Base-by-base conservation (phyloP, 2,888 invertebrate genomes). In the Lasioglossum villosulum region DNA sequence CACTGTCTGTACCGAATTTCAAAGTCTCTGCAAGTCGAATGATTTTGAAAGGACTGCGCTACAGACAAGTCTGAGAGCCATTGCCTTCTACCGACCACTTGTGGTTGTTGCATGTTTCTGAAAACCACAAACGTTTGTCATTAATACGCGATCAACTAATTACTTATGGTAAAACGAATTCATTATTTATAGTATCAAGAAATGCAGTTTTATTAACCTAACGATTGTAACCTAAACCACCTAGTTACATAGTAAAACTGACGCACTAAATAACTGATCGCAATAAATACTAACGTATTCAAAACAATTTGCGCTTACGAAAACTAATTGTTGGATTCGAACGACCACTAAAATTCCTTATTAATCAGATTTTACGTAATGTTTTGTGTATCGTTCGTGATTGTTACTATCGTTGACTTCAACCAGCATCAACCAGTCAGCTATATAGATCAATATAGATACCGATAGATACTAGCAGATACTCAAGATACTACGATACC, bases 1-100 rank as follows among this genome's bases (percentile, higher is more conserved):
- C 98, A 98, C 89, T 98, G 97, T 95, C 97, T 96, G 92, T 97
- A 96, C 48, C 96, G 96, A 93, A 97, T 95, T 95, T 98, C 98
- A 89, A 97, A 95, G 82, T 96, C 96, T 56, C 96, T 96, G 93
- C 98, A 98, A 39, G 95, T 93, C 0, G 71, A 30, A 91, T 96
- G 95, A 1, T 16, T 2, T 27, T 42, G 27, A 0, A 16, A 0
- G 27, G 59, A 23, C 23, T 1, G 0, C 8, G 23, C 0, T 23
- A 1, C 23, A 52, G 23, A 0, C 23, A 52, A 10, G 23, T 52
- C 52, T 23, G 52, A 2, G 8, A 52, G 8, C 8, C 2, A 52
- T 23, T 2, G 23, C 8, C 23, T 52, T 23, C 52, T 52, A 10
- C 52, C 52, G 23, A 23, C 0, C 1, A 23, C 0, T 2, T 0